Evolutionary conservation across 1,140 invertebrate species (phyloP).

Genomic region (Pseudomyrmex dendroicus): DNA sequence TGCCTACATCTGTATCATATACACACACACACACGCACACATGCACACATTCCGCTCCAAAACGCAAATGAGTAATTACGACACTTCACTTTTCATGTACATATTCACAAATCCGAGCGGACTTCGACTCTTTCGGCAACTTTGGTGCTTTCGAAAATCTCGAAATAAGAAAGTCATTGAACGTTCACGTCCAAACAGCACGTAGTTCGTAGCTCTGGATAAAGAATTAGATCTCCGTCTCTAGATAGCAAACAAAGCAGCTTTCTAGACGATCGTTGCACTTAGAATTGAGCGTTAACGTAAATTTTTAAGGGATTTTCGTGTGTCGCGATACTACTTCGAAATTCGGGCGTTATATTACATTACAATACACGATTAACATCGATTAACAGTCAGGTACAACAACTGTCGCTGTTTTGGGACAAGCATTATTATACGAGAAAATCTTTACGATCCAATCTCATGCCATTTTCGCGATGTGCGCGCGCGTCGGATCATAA

Average conservation of each 20-base stretch:
- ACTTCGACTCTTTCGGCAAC: neutral
- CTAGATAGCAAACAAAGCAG: neutral
- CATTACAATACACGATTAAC: neutral
- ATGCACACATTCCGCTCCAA: neutral
- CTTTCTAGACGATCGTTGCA: constrained; percentile 1
- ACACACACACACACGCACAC: too few relatives aligned
- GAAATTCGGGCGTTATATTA: neutral
- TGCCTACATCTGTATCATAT: neutral
- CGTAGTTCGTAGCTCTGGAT: neutral
- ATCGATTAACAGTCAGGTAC: neutral
- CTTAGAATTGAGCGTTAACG: constrained; percentile 8
- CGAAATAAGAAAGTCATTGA: constrained; percentile 8
- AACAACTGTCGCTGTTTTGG: constrained; percentile 2
- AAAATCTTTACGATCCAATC: neutral
- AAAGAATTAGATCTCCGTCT: neutral
- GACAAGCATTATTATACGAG: neutral
- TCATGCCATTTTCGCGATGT: neutral
- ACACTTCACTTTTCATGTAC: neutral
- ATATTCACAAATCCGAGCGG: constrained; percentile 1
- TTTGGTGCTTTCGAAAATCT: neutral
- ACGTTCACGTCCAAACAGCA: neutral
- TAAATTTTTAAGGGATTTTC: neutral
- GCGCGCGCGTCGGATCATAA: neutral
- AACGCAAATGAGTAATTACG: neutral
- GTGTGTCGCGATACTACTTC: neutral